phyloP scores from a whole-genome alignment of 2,113 vertebrate genomes.

The Haemorhous mexicanus region DNA sequence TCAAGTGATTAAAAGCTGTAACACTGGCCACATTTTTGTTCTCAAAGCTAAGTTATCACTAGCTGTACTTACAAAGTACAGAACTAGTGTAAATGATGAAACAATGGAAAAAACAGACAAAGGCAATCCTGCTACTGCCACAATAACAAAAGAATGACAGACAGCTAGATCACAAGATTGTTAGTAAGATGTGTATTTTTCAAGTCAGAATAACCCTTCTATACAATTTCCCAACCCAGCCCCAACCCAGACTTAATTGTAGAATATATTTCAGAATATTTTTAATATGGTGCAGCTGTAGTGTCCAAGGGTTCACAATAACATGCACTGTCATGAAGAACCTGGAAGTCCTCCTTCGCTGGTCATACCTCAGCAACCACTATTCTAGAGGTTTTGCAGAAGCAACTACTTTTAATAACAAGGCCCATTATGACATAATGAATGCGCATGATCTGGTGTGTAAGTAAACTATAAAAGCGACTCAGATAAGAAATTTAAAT shows the following conservation, averaged over 20 bases:
- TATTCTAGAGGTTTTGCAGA: slow-evolving; percentile 66
- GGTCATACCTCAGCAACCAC: slow-evolving; percentile 60
- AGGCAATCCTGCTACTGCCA: slow-evolving; percentile 74
- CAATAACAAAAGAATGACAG: slow-evolving; percentile 76
- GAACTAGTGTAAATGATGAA: slow-evolving; percentile 66
- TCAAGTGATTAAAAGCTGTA: slow-evolving; percentile 60
- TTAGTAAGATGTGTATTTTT: slow-evolving; percentile 77
- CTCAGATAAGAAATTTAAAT: slow-evolving; percentile 44
- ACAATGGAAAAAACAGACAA: slow-evolving; percentile 65
- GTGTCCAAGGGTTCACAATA: slow-evolving; percentile 74
- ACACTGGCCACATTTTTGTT: slow-evolving; percentile 73
- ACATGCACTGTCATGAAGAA: slow-evolving; percentile 66
- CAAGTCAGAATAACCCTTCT: slow-evolving; percentile 73
- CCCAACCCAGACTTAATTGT: slow-evolving; percentile 64
- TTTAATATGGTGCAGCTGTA: slow-evolving; percentile 68
- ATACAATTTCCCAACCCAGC: slow-evolving; percentile 63
- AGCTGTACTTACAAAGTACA: slow-evolving; percentile 77
- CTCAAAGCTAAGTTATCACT: slow-evolving; percentile 71
- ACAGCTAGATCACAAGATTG: slow-evolving; percentile 77
- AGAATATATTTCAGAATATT: slow-evolving; percentile 67
- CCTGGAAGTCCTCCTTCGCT: slow-evolving; percentile 56
- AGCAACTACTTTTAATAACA: slow-evolving; percentile 68
- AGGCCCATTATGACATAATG: slow-evolving; percentile 56
- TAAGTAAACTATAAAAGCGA: slow-evolving; percentile 50
- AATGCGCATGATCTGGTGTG: slow-evolving; percentile 43